These are phyloP conservation scores for Piliocolobus tephrosceles DNA, from an alignment of 2,113 vertebrate species.

Conservation along the genomic window DNA sequence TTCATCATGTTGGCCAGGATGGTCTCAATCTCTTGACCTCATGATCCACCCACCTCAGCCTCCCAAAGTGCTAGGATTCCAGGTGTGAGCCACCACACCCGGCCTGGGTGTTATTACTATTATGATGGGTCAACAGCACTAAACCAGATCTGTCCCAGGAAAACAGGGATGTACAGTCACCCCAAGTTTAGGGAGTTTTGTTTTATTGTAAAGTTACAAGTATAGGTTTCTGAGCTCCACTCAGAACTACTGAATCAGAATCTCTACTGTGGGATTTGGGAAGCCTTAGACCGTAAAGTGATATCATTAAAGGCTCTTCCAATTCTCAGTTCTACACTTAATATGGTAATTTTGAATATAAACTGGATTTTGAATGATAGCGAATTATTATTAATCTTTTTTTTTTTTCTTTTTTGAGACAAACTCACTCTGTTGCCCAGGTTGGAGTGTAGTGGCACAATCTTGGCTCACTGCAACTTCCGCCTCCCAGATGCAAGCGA, in stretches of 20 bases:
- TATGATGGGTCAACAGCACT: neutral
- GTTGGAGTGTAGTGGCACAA: too few relatives aligned
- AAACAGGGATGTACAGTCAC: neutral
- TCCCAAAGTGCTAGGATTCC: too few relatives aligned
- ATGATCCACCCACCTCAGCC: too few relatives aligned
- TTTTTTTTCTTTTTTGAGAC: too few relatives aligned
- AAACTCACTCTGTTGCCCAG: too few relatives aligned
- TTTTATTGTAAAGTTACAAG: constrained; percentile 35
- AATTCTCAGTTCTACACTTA: constrained; percentile 29
- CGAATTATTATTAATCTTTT: neutral
- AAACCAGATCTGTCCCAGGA: neutral
- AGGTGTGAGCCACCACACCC: too few relatives aligned
- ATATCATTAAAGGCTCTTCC: constrained; percentile 1
- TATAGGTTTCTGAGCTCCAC: neutral
- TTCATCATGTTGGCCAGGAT: too few relatives aligned
- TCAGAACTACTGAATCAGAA: constrained; percentile 29
- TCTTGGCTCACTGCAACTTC: too few relatives aligned
- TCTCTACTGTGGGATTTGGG: neutral
- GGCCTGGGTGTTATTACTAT: too few relatives aligned
- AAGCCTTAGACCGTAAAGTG: neutral
- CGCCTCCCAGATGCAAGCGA: too few relatives aligned
- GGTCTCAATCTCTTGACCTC: too few relatives aligned
- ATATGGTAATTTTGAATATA: constrained; percentile 8
- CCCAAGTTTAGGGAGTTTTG: neutral
- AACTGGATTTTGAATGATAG: neutral